A percentile compares a stretch with the other conserved stretches of the same genome.
phyloP scores from a whole-genome alignment of 2,797 vertebrate species.

The Falco rusticolus region DNA sequence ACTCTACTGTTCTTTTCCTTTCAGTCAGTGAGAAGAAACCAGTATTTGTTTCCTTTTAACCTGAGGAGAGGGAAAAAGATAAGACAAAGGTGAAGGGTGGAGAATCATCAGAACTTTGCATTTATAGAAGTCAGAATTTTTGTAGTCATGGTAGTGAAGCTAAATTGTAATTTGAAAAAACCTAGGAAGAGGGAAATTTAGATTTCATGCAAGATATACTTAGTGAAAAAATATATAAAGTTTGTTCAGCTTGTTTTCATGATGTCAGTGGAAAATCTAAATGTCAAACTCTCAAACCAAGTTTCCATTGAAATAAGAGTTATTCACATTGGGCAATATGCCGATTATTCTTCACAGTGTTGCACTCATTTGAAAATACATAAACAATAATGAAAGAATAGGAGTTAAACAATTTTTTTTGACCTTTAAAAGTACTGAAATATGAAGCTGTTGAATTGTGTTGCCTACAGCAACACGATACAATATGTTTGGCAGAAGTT shows the following conservation, averaged over 20 bases:
- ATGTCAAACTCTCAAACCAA: background rate
- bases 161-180: background rate
- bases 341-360: constrained; percentile 1
- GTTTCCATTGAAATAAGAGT: constrained; percentile 31
- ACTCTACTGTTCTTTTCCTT: constrained; percentile 1
- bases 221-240: background rate
- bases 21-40: background rate
- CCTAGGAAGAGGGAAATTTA: background rate
- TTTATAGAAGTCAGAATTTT: background rate
- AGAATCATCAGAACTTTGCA: background rate
- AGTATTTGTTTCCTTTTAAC: background rate
- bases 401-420: background rate
- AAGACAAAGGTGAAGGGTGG: background rate
- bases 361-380: background rate
- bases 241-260: constrained; percentile 14
- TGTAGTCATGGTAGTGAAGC: background rate
- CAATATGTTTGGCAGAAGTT: constrained; percentile 1
- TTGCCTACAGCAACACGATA: constrained; percentile 22
- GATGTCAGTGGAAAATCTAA: constrained; percentile 56
- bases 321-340: constrained; percentile 31
- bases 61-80: background rate
- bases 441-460: constrained; percentile 8
- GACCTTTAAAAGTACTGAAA: constrained; percentile 19
- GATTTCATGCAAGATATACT: constrained; percentile 14
- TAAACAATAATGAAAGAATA: background rate